Conservation (phyloP, 2,888 invertebrate genomes). For the Drosophila nr. perissopoda region DNA sequence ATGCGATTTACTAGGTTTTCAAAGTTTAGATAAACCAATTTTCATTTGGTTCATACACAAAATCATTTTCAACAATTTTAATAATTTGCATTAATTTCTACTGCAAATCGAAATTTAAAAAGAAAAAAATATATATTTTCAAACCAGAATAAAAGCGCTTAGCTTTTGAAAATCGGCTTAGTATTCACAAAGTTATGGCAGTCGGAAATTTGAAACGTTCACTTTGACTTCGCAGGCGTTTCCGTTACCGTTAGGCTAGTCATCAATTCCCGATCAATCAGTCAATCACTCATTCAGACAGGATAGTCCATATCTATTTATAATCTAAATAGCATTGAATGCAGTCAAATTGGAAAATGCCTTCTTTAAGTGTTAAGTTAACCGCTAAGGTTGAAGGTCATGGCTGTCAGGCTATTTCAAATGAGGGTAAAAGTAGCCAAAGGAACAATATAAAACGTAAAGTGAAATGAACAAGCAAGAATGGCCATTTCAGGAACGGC, state of each 20-base stretch:
- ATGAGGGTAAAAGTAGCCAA: constrained; percentile 9
- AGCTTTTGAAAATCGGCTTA: neutral
- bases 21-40: neutral
- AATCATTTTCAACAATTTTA: neutral
- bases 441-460: constrained; percentile 28
- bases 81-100: neutral
- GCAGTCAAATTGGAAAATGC: constrained; percentile 18
- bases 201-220: neutral
- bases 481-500: neutral
- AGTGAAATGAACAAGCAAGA: constrained; percentile 6
- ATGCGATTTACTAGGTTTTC: neutral
- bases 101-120: neutral
- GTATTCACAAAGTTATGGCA: neutral
- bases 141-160: neutral
- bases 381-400: constrained; percentile 14
- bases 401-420: neutral
- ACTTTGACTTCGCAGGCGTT: neutral
- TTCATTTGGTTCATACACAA: neutral
- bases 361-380: constrained; percentile 22
- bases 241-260: neutral
- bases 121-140: too few species aligned
- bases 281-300: neutral
- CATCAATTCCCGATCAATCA: neutral
- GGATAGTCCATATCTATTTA: neutral
- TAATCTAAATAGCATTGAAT: constrained; percentile 1